Evolutionary conservation across 2,888 invertebrate genomes (phyloP), one percentile per base, ranked within the genome.

Genomic region (Callosobruchus maculatus): DNA sequence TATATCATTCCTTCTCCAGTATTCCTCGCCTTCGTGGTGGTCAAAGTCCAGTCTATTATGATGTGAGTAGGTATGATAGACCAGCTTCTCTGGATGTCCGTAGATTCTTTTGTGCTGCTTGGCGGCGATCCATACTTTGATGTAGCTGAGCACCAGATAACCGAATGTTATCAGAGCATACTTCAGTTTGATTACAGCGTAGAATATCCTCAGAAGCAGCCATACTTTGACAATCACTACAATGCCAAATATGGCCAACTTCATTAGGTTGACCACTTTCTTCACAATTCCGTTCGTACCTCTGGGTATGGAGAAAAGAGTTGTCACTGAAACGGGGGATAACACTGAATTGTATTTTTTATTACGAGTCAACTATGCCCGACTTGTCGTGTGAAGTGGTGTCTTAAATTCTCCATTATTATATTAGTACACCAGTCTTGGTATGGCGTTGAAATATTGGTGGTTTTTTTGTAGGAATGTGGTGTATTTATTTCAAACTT

Each of bases 161-260:
- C 92, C 86, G 0, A 93, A 83, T 0, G 94, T 94, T 72, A 95
- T 90, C 30, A 92, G 88, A 88, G 94, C 92, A 90, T 94, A 94
- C 86, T 95, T 95, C 13, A 94, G 87, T 89, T 94, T 88, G 74
- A 94, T 85, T 83, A 94, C 93, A 4, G 92, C 92, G 0, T 93
- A 92, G 20, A 94, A 86, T 1, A 94, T 88, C 83, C 94, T 94
- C 67, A 95, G 87, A 22, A 94, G 81, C 0, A 94, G 87, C 67
- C 91, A 91, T 21, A 94, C 89, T 85, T 94, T 94, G 0, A 92
- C 91, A 82, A 93, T 93, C 0, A 94, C 82, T 0, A 94, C 89
- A 22, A 92, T 90, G 2, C 91, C 93, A 21, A 94, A 82, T 22
- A 93, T 87, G 49, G 93, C 84, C 0, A 94, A 86, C 82, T 94